Evolutionary conservation across 2,113 vertebrate species (phyloP).

Genomic region (Dasyurus viverrinus): DNA sequence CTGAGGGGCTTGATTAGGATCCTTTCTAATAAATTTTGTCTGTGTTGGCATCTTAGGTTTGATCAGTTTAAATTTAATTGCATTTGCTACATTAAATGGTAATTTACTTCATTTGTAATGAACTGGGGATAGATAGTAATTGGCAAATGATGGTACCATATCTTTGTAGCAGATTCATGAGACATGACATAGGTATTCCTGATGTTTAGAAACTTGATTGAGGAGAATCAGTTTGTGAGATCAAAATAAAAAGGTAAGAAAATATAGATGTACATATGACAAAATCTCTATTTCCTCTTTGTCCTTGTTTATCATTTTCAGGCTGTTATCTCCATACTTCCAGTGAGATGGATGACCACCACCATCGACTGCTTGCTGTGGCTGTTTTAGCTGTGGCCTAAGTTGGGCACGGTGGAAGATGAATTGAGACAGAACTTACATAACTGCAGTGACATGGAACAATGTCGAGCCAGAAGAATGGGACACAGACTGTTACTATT

Average conservation of each 20-base stretch:
- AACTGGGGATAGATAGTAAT: neutral
- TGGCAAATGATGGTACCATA: neutral
- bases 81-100: neutral
- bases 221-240: neutral
- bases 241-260: neutral
- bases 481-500: neutral
- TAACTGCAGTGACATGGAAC: neutral
- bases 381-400: neutral
- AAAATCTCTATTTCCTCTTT: neutral
- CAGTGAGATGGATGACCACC: neutral
- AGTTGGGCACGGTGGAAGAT: neutral
- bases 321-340: neutral
- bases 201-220: neutral
- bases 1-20: neutral
- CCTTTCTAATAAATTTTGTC: neutral
- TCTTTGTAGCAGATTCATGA: neutral
- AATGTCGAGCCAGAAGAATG: neutral
- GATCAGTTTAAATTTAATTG: neutral
- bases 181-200: neutral
- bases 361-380: no score
- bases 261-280: neutral
- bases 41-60: neutral
- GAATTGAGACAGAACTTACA: neutral
- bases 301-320: neutral
- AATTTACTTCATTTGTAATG: neutral